A percentile compares a stretch with the other conserved stretches of the same genome.
These are phyloP conservation scores for Danio tinwini DNA, from an alignment of 2,797 vertebrate genomes.

Conservation along the genomic window DNA sequence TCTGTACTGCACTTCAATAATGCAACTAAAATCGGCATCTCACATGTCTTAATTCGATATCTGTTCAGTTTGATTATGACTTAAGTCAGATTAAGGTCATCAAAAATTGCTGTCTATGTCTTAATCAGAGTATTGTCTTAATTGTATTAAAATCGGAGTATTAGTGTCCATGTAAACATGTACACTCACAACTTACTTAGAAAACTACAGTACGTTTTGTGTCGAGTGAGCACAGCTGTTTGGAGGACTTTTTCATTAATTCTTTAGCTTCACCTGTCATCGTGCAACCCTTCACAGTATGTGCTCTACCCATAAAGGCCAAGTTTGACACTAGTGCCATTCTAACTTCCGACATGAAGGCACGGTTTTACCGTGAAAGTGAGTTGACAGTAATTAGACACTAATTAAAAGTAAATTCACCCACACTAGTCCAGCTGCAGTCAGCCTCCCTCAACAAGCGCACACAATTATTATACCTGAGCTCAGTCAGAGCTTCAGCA, in stretches of 20 bases:
- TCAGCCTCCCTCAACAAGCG: constrained; percentile 24
- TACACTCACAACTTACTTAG: no score
- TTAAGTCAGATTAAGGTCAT: no score
- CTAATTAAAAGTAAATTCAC: constrained; percentile 57
- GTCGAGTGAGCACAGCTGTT: no score
- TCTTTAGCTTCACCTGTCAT: not conserved
- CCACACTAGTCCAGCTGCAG: constrained; percentile 27
- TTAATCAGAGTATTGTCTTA: no score
- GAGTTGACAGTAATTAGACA: constrained; percentile 54
- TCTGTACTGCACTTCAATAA: no score
- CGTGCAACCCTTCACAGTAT: not conserved
- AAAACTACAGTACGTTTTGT: no score
- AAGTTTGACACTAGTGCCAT: constrained; percentile 19
- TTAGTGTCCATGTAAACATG: no score
- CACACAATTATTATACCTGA: constrained; percentile 1
- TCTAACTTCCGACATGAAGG: constrained; percentile 16
- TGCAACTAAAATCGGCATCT: no score
- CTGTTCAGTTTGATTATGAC: no score
- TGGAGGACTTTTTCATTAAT: not conserved
- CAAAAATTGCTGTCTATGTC: no score
- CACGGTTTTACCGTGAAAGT: constrained; percentile 23
- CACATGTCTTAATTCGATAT: no score
- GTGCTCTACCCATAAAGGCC: constrained; percentile 2
- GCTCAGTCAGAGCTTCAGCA: constrained; percentile 12
- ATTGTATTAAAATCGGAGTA: no score